phyloP scores from a whole-genome alignment of 2,888 invertebrate species.

The Leistus spinibarbis region DNA sequence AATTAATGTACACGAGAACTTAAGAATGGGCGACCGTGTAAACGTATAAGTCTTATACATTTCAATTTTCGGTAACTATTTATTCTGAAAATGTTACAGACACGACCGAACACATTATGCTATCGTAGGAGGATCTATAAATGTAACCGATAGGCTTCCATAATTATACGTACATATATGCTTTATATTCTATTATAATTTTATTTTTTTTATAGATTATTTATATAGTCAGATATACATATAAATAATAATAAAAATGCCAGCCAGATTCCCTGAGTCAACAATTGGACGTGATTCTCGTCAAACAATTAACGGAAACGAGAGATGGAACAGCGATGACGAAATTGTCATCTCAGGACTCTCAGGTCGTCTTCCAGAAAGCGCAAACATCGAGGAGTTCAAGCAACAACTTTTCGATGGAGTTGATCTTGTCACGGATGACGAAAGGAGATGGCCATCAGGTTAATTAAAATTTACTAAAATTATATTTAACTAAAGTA shows the following conservation, averaged over 20 bases:
- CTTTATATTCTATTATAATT: neutral
- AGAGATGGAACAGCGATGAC: constrained; percentile 58
- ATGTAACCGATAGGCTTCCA: too few relatives aligned
- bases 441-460: constrained; percentile 86
- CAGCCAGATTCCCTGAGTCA: constrained; percentile 63
- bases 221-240: neutral
- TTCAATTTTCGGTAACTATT: too few relatives aligned
- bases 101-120: too few relatives aligned
- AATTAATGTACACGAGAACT: too few relatives aligned
- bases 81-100: too few relatives aligned
- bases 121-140: too few relatives aligned
- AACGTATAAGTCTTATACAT: too few relatives aligned
- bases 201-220: constrained; percentile 4
- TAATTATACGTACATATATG: too few relatives aligned
- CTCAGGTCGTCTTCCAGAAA: constrained; percentile 90
- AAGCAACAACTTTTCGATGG: constrained; percentile 87
- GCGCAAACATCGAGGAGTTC: constrained; percentile 90
- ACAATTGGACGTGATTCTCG: constrained; percentile 10
- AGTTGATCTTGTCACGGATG: constrained; percentile 91
- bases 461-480: constrained; percentile 60
- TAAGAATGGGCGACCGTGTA: too few relatives aligned
- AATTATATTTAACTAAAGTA: neutral
- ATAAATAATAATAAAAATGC: constrained; percentile 60
- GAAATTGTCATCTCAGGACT: constrained; percentile 84
- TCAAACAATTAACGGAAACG: constrained; percentile 49